phyloP scores from a whole-genome alignment of 2,888 invertebrate species.

The Phyllotreta cruciferae region DNA sequence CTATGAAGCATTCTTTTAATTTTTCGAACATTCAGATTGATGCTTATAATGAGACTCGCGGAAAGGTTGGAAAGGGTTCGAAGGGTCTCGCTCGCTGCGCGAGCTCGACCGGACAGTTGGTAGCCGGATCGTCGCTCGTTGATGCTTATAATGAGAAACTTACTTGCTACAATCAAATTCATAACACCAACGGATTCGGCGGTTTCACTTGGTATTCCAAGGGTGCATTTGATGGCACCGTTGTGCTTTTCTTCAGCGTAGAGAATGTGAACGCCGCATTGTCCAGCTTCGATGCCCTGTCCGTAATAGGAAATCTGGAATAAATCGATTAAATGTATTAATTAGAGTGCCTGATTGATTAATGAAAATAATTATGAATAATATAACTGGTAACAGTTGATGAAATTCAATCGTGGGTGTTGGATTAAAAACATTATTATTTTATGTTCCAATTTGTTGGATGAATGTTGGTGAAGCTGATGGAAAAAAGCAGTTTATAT shows the following conservation, averaged over 20 bases:
- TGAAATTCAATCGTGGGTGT: neutral
- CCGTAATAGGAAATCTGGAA: slow-evolving; percentile 60
- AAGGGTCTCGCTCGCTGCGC: too few species aligned
- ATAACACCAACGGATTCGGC: slow-evolving; percentile 68
- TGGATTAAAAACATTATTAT: too few species aligned
- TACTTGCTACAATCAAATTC: slow-evolving; percentile 75
- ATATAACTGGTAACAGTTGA: too few species aligned
- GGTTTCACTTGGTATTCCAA: slow-evolving; percentile 66
- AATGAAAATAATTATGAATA: too few species aligned
- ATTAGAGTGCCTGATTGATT: neutral
- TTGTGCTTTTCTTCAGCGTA: slow-evolving; percentile 71
- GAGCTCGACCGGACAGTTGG: too few species aligned
- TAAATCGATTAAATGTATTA: neutral
- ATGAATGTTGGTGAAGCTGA: too few species aligned
- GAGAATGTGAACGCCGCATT: slow-evolving; percentile 75
- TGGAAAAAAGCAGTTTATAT: neutral
- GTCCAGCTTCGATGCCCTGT: slow-evolving; percentile 65
- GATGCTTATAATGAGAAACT: slow-evolving; percentile 62
- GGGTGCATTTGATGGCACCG: slow-evolving; percentile 72
- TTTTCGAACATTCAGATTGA: too few species aligned
- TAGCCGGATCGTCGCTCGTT: too few species aligned
- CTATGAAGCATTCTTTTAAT: too few species aligned
- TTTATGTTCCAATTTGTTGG: too few species aligned
- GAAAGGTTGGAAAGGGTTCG: too few species aligned
- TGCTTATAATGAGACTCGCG: too few species aligned